Base-by-base conservation (phyloP, 1,140 invertebrate genomes). In the Drosophila mojavensis region DNA sequence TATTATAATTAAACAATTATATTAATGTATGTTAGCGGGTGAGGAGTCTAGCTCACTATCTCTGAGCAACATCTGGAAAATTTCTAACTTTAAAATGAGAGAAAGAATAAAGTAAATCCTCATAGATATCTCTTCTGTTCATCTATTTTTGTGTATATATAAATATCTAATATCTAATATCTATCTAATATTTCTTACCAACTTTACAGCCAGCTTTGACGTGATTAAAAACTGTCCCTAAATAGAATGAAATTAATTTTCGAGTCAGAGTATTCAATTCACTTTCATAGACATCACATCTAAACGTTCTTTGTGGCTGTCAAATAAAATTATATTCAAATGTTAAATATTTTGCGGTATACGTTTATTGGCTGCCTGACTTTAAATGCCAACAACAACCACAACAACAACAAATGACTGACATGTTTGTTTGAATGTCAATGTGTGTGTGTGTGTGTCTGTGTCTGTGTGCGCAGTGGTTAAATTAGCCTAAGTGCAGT, bases 401-500 rank as follows among this genome's bases (percentile, higher is more conserved):
- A 24, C 26, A 50, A 33, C 67, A 64, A 48, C 61, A 30, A 48
- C 67, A 30, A 88, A 55, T 78, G 85, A 84, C 60, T 80, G 84
- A 89, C 84, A 71, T 66, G 65, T 65, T 53, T 62, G 47, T 39
- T 76, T 86, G 36, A 43, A 48, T 53, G 41, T 17, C 33, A 51
- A 53, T 80, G 61, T 68, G 56, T 79, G 26, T 24, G 13, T 56
- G 36, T 62, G 36, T 75, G 45, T 56, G 53, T 62, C 48, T 53
- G n/a, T 43, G n/a, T 71, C 54, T 58, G 33, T 65, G 15, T 68
- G 70, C 76, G 81, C 86, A 69, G 83, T 72, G 84, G 84, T 88
- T 84, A 78, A 88, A 88, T 88, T 88, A 88, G 84, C 79, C 84
- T 78, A 88, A 88, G 84, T 88, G 84, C 78, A 81, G 77, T 84